Conservation (phyloP, 2,797 vertebrate genomes). For the Adelosebastes latens region DNA sequence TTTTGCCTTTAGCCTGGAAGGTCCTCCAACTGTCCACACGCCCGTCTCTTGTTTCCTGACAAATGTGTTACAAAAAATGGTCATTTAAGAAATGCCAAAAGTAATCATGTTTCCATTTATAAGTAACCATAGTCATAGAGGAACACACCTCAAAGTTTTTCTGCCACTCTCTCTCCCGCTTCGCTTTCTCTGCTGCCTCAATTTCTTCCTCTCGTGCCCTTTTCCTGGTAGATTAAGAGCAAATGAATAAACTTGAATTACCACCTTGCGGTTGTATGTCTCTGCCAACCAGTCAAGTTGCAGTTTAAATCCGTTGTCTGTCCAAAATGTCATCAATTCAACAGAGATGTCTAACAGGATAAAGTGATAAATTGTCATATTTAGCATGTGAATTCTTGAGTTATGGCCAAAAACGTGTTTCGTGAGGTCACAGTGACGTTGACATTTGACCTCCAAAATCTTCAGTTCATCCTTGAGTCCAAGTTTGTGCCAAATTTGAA, state of each 20-base stretch:
- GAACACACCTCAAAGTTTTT: conserved; percentile 96
- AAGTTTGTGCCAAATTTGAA: not conserved
- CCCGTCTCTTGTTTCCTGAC: conserved; percentile 95
- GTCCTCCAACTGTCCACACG: conserved; percentile 98
- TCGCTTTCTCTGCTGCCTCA: conserved; percentile 93
- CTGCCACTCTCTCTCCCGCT: conserved; percentile 97
- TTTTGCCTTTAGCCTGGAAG: conserved; percentile 97
- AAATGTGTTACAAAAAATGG: not conserved
- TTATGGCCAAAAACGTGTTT: not conserved
- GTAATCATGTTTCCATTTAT: not conserved
- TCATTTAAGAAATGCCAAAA: not conserved
- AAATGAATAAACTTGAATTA: not conserved
- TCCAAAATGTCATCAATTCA: not conserved
- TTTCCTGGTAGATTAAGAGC: conserved; percentile 83
- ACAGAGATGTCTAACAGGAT: no score
- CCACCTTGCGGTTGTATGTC: not conserved
- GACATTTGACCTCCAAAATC: no score
- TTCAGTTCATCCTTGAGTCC: not conserved
- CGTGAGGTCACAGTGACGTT: not conserved
- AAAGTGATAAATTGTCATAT: not conserved
- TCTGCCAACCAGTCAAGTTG: not conserved
- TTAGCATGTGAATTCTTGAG: not conserved
- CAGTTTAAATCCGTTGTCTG: not conserved
- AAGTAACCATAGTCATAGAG: not conserved
- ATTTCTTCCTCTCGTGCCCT: conserved; percentile 98